phyloP scores from a whole-genome alignment of 2,888 invertebrate genomes.

The Leptinotarsa rubiginosa region DNA sequence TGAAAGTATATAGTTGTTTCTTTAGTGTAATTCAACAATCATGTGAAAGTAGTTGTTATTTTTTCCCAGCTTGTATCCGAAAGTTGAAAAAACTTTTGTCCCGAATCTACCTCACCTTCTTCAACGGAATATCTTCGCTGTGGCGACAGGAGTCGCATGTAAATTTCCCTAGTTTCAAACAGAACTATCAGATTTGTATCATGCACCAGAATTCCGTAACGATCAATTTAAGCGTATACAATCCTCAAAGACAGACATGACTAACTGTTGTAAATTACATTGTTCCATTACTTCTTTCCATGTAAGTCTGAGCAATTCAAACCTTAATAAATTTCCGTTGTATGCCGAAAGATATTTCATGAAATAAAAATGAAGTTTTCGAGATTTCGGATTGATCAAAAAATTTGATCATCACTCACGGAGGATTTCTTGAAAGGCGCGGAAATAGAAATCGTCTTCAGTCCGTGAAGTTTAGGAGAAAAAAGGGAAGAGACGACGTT shows the following conservation, averaged over 20 bases:
- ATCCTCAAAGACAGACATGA: neutral
- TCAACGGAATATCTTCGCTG: neutral
- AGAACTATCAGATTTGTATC: constrained; percentile 1
- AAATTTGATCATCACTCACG: constrained; percentile 13
- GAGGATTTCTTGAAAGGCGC: constrained; percentile 6
- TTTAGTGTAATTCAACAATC: too few species aligned
- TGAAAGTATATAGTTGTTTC: too few species aligned
- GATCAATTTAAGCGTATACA: neutral
- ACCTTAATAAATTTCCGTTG: constrained; percentile 5
- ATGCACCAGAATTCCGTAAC: constrained; percentile 8
- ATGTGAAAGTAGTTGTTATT: too few species aligned
- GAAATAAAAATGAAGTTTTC: constrained; percentile 15
- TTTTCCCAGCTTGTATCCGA: too few species aligned
- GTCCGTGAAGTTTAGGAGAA: constrained; percentile 16
- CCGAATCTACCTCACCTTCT: too few species aligned
- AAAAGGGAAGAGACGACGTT: constrained; percentile 12
- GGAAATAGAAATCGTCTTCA: constrained; percentile 10
- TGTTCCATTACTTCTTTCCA: constrained; percentile 11
- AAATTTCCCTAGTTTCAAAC: constrained; percentile 4
- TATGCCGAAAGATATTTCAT: constrained; percentile 11
- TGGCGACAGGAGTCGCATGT: neutral
- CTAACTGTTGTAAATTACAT: neutral
- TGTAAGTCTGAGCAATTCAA: constrained; percentile 16
- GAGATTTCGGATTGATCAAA: constrained; percentile 5
- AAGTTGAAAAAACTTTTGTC: too few species aligned